Conservation (phyloP, 2,888 invertebrate species). For the Tipula lateralis region DNA sequence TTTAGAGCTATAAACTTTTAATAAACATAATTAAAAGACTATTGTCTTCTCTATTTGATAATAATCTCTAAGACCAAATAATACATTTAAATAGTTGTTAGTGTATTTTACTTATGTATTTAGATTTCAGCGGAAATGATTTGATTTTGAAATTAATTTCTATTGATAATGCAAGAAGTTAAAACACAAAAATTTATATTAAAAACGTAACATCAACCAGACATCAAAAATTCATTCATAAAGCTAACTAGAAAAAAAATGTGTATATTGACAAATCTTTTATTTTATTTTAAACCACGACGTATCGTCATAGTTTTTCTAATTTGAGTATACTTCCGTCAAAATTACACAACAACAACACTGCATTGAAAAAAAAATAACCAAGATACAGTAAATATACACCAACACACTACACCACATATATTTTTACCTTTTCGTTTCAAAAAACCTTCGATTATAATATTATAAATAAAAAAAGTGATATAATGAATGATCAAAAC, state of each 20-base stretch:
- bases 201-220: background rate
- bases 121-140: background rate
- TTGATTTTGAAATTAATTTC: background rate
- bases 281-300: background rate
- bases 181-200: background rate
- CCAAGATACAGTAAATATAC: background rate
- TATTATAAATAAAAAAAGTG: background rate
- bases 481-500: background rate
- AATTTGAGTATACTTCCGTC: background rate
- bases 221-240: background rate
- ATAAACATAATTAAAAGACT: background rate
- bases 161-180: background rate
- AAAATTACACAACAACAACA: background rate
- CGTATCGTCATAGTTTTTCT: slow-evolving; percentile 5
- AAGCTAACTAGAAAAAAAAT: background rate
- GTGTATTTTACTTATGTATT: background rate
- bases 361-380: background rate
- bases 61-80: background rate
- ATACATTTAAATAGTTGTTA: background rate
- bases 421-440: background rate
- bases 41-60: background rate
- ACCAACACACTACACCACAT: background rate
- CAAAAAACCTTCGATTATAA: background rate
- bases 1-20: no score
- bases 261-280: background rate